A percentile compares a stretch with the other conserved stretches of the same genome.
Conservation (phyloP, 2,113 vertebrate genomes). For the Nothobranchius kuhntae region DNA sequence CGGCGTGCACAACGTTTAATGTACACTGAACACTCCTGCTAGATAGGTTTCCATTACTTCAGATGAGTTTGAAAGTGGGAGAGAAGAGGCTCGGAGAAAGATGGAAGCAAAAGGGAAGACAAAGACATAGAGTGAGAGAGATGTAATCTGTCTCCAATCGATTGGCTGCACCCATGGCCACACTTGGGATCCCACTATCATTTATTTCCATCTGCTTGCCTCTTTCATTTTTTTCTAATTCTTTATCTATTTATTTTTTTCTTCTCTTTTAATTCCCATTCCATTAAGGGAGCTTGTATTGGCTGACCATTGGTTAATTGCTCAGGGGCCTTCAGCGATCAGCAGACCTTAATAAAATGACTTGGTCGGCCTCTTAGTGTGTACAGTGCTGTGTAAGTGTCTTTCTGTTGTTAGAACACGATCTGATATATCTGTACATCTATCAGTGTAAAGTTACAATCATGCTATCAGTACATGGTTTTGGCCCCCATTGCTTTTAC, state of each 20-base stretch:
- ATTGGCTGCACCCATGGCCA: constrained; percentile 73
- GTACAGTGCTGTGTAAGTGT: background rate
- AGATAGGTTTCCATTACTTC: constrained; percentile 61
- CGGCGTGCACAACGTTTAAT: background rate
- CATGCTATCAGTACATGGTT: too few relatives aligned
- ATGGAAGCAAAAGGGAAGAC: constrained; percentile 34
- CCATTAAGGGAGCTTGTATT: constrained; percentile 71
- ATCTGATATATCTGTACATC: background rate
- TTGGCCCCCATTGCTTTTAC: too few relatives aligned
- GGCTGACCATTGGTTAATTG: constrained; percentile 72
- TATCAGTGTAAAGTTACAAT: background rate
- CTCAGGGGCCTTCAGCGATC: constrained; percentile 45
- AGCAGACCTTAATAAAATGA: constrained; percentile 41
- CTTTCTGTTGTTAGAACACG: background rate
- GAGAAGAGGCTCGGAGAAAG: constrained; percentile 8
- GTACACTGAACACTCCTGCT: constrained; percentile 21
- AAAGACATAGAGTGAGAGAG: constrained; percentile 41
- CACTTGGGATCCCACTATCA: constrained; percentile 74
- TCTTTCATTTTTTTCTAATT: constrained; percentile 50
- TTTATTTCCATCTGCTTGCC: constrained; percentile 76
- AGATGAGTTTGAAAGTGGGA: constrained; percentile 43
- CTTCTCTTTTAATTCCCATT: constrained; percentile 70
- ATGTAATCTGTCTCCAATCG: constrained; percentile 77
- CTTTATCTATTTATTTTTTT: constrained; percentile 51
- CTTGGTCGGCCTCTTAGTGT: background rate